phyloP scores from a whole-genome alignment of 2,113 vertebrate species.

The Erinaceus europaeus region DNA sequence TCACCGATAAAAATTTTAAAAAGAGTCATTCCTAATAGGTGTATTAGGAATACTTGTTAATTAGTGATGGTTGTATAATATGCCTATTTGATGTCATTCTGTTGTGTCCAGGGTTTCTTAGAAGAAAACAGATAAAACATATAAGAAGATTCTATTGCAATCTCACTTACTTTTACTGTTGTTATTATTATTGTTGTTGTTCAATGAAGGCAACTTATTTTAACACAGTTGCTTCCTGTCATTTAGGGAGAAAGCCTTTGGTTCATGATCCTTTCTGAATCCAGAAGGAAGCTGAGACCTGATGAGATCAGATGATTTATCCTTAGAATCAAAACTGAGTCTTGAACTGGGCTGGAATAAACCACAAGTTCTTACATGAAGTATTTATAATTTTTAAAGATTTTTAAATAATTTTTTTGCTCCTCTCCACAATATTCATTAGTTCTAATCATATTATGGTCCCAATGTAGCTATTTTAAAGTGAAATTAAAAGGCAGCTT shows the following conservation, averaged over 20 bases:
- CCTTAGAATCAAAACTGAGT: slow-evolving; percentile 37
- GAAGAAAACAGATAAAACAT: neutral
- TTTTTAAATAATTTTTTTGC: slow-evolving; percentile 69
- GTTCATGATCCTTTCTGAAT: neutral
- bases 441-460: slow-evolving; percentile 79
- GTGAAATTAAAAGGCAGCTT: slow-evolving; percentile 78
- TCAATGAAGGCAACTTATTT: slow-evolving; percentile 23
- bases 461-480: slow-evolving; percentile 79
- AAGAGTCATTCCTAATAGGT: neutral
- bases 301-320: slow-evolving; percentile 19
- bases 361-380: slow-evolving; percentile 63
- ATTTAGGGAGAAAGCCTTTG: neutral
- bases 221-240: neutral
- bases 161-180: neutral
- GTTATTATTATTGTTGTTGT: neutral
- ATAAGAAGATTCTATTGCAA: neutral
- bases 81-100: neutral
- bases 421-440: slow-evolving; percentile 74
- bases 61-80: neutral
- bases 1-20: too few species aligned
- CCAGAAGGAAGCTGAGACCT: neutral
- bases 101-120: neutral
- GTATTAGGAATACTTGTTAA: neutral
- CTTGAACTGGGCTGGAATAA: slow-evolving; percentile 5
- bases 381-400: slow-evolving; percentile 76